phyloP scores from a whole-genome alignment of 1,140 invertebrate species.

The Caerostris extrusa region DNA sequence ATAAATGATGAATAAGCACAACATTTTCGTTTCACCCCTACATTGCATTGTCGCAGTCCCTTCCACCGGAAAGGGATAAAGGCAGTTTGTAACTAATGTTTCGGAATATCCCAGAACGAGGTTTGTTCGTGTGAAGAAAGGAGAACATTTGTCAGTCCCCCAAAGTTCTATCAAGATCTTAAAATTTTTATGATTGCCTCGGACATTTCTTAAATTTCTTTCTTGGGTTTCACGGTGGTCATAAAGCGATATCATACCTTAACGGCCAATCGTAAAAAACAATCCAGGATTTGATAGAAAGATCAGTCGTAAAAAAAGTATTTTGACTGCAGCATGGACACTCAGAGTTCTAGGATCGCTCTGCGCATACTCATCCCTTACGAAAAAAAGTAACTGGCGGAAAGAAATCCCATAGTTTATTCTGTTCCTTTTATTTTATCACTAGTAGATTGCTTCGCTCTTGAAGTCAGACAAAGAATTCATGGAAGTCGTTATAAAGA shows the following conservation, averaged over 20 bases:
- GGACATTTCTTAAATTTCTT: conserved; percentile 43
- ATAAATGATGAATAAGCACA: not conserved
- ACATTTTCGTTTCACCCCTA: conserved; percentile 46
- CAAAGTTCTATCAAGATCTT: conserved; percentile 8
- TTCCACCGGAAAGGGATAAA: not conserved
- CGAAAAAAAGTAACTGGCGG: not conserved
- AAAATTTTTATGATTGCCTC: conserved; percentile 29
- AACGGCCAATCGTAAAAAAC: conserved; percentile 58
- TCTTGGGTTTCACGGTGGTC: not conserved
- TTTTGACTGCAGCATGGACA: not conserved
- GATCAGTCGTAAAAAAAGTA: conserved; percentile 12
- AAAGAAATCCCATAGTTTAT: not conserved
- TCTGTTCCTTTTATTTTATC: not conserved
- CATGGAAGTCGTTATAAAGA: too few relatives aligned
- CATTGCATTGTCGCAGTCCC: conserved; percentile 17
- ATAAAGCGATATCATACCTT: conserved; percentile 49
- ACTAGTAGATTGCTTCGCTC: not conserved
- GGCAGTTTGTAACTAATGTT: conserved; percentile 56
- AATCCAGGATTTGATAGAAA: conserved; percentile 24
- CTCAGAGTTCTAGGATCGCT: not conserved
- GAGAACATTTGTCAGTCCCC: conserved; percentile 24
- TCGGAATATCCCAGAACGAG: conserved; percentile 9
- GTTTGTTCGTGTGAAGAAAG: conserved; percentile 14
- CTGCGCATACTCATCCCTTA: not conserved
- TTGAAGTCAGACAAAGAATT: too few relatives aligned